These are phyloP conservation scores for Toxotes chatareus DNA, from an alignment of 2,113 vertebrate species.

Conservation along the genomic window DNA sequence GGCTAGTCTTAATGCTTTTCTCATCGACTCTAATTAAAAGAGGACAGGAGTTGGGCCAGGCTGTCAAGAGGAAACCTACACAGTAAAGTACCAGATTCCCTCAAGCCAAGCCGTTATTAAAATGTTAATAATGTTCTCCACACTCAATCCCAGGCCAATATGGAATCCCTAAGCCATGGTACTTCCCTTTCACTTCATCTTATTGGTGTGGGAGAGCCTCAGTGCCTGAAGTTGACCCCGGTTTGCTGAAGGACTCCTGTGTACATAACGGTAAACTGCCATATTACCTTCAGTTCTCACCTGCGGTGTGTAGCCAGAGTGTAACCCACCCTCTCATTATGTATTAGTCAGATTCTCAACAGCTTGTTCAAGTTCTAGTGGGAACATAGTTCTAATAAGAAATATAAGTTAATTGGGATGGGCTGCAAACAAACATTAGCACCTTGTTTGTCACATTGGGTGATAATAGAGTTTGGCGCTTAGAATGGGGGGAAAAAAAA, in stretches of 20 bases:
- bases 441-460: conserved; percentile 43
- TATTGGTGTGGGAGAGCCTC: conserved; percentile 90
- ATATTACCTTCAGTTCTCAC: background rate
- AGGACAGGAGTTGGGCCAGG: conserved; percentile 39
- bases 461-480: conserved; percentile 47
- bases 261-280: conserved; percentile 67
- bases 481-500: background rate
- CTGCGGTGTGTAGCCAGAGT: background rate
- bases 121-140: conserved; percentile 47
- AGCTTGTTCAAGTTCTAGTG: conserved; percentile 13
- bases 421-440: conserved; percentile 61
- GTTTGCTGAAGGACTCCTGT: conserved; percentile 42
- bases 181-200: conserved; percentile 93
- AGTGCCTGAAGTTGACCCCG: conserved; percentile 17
- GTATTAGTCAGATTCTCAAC: conserved; percentile 16
- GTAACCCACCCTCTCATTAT: background rate
- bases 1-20: conserved; percentile 20
- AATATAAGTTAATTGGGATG: conserved; percentile 39
- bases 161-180: conserved; percentile 95
- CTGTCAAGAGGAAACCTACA: conserved; percentile 40
- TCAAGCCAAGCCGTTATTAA: conserved; percentile 31
- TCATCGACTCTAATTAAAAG: conserved; percentile 48
- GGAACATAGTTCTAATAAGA: conserved; percentile 16
- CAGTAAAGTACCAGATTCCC: conserved; percentile 26
- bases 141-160: conserved; percentile 90